A percentile compares a stretch with the other conserved stretches of the same genome.
Evolutionary conservation across 2,113 vertebrate genomes (phyloP).

Genomic region (Galemys pyrenaicus): DNA sequence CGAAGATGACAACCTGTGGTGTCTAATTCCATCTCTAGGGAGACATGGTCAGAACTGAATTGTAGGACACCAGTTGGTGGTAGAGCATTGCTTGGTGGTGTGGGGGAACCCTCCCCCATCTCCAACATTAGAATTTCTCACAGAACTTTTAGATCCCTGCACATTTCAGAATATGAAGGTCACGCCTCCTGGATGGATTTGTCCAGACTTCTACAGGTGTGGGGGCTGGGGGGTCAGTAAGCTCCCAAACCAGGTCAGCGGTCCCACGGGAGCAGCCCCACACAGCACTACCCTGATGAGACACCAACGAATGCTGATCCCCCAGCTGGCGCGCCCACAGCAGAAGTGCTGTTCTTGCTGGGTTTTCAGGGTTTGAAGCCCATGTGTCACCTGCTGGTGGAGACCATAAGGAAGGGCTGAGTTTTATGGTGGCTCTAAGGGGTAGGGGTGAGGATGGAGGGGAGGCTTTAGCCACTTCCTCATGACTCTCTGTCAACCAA

Average conservation of each 20-base stretch:
- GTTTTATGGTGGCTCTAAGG: neutral
- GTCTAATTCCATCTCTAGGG: neutral
- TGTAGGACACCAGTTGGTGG: neutral
- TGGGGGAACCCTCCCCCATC: neutral
- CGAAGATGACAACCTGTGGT: neutral
- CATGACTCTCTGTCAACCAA: neutral
- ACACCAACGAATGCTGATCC: fast-evolving
- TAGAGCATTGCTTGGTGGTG: neutral
- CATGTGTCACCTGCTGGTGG: neutral
- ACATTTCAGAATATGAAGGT: fast-evolving
- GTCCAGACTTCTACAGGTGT: neutral
- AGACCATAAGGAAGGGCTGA: neutral
- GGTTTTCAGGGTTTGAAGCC: neutral
- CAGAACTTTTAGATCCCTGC: neutral
- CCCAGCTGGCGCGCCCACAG: fast-evolving
- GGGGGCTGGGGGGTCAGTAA: too few relatives aligned
- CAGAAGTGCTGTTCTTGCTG: neutral
- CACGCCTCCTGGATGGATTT: too few relatives aligned
- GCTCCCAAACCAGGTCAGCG: neutral
- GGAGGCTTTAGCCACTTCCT: neutral
- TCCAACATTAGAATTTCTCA: neutral
- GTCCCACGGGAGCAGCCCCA: neutral
- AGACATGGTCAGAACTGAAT: neutral
- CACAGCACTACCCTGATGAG: fast-evolving
- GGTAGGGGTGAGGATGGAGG: neutral